Evolutionary conservation across 92 coral and sea anemone species (phyloP).

Genomic region (Palythoa heliodiscus): DNA sequence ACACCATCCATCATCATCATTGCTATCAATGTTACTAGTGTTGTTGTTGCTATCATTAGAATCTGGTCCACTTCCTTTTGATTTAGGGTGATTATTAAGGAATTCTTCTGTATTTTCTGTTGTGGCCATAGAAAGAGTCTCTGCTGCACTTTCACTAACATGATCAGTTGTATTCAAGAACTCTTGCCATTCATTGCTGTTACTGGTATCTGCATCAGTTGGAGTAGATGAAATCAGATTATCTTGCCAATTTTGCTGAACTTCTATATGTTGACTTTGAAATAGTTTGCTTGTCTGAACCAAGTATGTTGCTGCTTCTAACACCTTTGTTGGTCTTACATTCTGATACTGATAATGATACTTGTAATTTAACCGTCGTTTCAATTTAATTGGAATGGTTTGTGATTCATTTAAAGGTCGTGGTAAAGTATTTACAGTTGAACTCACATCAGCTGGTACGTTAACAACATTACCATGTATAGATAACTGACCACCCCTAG

Average conservation of each 20-base stretch:
- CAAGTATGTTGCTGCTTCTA: not conserved
- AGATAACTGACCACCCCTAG: not conserved
- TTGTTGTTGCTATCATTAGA: not conserved
- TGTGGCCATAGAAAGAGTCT: too few relatives aligned
- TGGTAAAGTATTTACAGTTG: not conserved
- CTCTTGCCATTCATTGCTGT: not conserved
- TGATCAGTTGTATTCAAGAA: not conserved
- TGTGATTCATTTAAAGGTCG: not conserved
- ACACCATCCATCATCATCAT: constrained; percentile 44
- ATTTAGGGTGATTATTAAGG: too few relatives aligned
- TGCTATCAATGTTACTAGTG: not conserved
- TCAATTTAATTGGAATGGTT: not conserved
- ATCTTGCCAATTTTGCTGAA: not conserved
- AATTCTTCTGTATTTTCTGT: too few relatives aligned
- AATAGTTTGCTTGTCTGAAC: not conserved
- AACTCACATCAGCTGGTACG: not conserved
- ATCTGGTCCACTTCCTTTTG: too few relatives aligned
- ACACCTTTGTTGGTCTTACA: not conserved
- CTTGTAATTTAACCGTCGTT: not conserved
- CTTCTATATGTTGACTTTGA: not conserved
- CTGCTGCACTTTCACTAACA: not conserved
- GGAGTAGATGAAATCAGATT: not conserved
- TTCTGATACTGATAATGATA: not conserved
- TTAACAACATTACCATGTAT: not conserved
- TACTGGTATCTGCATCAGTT: not conserved